phyloP scores from a whole-genome alignment of 2,113 vertebrate species.

The Bostrychus sinensis region DNA sequence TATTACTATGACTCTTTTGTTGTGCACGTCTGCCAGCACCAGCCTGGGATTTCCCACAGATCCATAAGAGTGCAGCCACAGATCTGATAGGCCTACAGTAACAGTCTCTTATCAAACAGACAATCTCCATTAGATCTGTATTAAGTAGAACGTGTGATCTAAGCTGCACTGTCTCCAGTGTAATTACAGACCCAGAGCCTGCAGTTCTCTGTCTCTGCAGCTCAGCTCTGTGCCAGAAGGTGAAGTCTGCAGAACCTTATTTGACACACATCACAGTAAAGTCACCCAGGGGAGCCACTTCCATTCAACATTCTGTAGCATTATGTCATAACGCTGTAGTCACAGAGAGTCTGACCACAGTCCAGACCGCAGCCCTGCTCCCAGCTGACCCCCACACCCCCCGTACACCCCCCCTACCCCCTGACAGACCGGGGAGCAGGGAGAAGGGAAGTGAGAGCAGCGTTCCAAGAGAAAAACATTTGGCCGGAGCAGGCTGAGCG shows the following conservation, averaged over 20 bases:
- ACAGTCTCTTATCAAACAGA: constrained; percentile 49
- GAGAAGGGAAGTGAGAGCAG: background rate
- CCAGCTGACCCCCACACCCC: constrained; percentile 41
- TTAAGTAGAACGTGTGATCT: constrained; percentile 6
- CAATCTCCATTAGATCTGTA: constrained; percentile 34
- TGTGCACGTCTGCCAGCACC: too few relatives aligned
- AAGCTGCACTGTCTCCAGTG: constrained; percentile 16
- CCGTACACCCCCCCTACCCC: constrained; percentile 7
- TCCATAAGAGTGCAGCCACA: too few relatives aligned
- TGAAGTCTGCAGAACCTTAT: constrained; percentile 4
- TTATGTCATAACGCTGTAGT: constrained; percentile 48
- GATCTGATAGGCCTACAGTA: constrained; percentile 53
- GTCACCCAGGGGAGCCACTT: constrained; percentile 19
- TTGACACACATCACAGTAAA: constrained; percentile 46
- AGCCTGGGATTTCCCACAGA: constrained; percentile 69
- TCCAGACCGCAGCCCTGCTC: constrained; percentile 54
- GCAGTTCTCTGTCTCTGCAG: background rate
- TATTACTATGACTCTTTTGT: too few relatives aligned
- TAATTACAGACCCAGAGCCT: constrained; percentile 17
- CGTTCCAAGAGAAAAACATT: constrained; percentile 23
- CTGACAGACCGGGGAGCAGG: constrained; percentile 5
- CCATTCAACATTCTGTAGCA: constrained; percentile 42
- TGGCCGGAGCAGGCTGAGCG: constrained; percentile 22
- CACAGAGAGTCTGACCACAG: constrained; percentile 41
- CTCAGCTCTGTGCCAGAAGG: constrained; percentile 13